Percentiles rank a stretch among this genome's conserved stretches.
Conservation (phyloP, 2,888 invertebrate genomes). For the Lissocephala sabroskyi region DNA sequence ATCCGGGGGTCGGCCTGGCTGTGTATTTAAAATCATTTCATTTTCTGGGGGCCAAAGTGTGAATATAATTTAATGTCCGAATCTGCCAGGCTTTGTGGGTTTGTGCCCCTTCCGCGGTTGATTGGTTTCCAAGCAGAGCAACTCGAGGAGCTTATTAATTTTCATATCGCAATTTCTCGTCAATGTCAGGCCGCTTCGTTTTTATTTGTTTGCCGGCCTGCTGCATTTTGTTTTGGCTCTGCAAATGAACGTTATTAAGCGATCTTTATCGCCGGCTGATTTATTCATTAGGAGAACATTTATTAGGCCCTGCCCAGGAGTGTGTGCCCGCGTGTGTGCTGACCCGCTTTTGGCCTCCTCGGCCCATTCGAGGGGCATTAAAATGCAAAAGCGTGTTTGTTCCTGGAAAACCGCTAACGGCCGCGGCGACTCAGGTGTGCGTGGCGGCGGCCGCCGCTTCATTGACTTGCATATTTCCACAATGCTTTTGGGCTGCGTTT, state of each 20-base stretch:
- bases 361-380: constrained; percentile 59
- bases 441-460: constrained; percentile 33
- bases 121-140: constrained; percentile 70
- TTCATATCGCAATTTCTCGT: constrained; percentile 39
- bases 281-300: constrained; percentile 72
- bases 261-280: constrained; percentile 72
- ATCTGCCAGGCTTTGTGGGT: constrained; percentile 11
- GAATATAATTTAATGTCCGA: constrained; percentile 72
- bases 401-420: constrained; percentile 56
- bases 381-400: constrained; percentile 67
- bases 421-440: constrained; percentile 1
- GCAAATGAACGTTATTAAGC: constrained; percentile 71
- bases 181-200: constrained; percentile 29
- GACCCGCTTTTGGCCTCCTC: constrained; percentile 29
- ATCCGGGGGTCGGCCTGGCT: constrained; percentile 34
- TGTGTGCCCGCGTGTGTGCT: constrained; percentile 18
- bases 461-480: constrained; percentile 54
- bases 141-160: constrained; percentile 45
- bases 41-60: constrained; percentile 72
- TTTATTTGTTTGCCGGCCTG: constrained; percentile 17
- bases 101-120: constrained; percentile 68
- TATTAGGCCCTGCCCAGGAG: constrained; percentile 70
- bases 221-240: constrained; percentile 57
- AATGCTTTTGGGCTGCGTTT: constrained; percentile 35
- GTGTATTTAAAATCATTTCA: constrained; percentile 57